Evolutionary conservation across 1,140 invertebrate species (phyloP).

Genomic region (Brachionus plicatilis): DNA sequence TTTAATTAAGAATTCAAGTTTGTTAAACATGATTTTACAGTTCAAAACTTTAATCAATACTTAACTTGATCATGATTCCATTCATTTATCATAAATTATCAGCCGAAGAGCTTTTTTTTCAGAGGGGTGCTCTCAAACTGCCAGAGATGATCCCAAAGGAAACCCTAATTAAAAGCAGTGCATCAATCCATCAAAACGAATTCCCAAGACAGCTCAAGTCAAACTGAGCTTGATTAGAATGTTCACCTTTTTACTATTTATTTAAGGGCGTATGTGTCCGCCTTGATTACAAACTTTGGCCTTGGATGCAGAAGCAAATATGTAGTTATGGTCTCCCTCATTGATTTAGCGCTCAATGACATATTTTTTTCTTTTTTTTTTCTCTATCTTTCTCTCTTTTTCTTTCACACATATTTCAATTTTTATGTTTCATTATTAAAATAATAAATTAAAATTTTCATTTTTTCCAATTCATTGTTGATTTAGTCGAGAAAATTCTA

Average conservation of each 20-base stretch:
- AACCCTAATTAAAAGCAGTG: neutral
- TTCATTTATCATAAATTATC: too few species aligned
- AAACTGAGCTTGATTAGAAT: neutral
- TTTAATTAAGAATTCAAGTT: too few species aligned
- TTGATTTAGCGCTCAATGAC: neutral
- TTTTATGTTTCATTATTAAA: neutral
- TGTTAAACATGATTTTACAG: too few species aligned
- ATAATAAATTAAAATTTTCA: conserved; percentile 1
- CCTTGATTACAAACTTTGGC: neutral
- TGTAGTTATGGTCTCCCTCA: neutral
- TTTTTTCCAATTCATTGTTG: neutral
- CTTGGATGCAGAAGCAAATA: neutral
- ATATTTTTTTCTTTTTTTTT: neutral
- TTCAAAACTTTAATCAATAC: too few species aligned
- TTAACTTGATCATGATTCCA: too few species aligned
- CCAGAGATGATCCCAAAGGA: too few species aligned
- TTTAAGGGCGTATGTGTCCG: neutral
- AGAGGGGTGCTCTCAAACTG: too few species aligned
- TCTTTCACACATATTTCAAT: neutral
- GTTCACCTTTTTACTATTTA: neutral
- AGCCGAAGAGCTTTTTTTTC: too few species aligned
- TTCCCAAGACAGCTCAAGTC: neutral
- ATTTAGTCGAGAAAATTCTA: neutral
- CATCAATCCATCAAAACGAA: neutral
- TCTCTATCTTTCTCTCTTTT: neutral